Percentiles rank a stretch among this genome's conserved stretches.
phyloP scores from a whole-genome alignment of 2,113 vertebrate species.

The Heterocephalus glaber region DNA sequence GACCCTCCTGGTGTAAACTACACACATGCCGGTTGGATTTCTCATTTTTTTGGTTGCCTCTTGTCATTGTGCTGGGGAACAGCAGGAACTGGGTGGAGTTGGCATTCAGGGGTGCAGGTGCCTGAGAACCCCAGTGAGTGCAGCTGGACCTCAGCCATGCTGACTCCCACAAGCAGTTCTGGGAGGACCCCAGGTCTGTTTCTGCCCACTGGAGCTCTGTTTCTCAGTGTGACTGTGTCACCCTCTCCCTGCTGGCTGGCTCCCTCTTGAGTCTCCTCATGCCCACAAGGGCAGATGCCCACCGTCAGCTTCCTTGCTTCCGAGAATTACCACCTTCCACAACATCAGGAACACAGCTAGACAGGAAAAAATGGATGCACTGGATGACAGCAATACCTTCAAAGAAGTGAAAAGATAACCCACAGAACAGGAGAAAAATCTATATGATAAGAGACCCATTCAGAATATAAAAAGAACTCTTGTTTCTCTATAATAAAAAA shows the following conservation, averaged over 20 bases:
- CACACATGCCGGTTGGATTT: not conserved
- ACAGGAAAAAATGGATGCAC: not conserved
- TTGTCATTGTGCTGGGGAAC: not conserved
- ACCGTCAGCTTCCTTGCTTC: not conserved
- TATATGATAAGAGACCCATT: not conserved
- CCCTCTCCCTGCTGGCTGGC: not conserved
- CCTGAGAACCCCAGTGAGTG: not conserved
- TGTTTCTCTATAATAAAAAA: not conserved
- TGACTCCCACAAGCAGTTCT: not conserved
- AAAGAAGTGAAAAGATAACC: not conserved
- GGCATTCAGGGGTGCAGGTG: too few species aligned
- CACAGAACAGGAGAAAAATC: not conserved
- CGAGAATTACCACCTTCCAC: not conserved
- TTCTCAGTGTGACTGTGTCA: not conserved
- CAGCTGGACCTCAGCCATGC: not conserved
- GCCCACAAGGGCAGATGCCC: not conserved
- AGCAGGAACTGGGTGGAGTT: not conserved
- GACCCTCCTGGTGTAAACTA: not conserved
- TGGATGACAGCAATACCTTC: not conserved
- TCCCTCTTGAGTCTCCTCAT: not conserved
- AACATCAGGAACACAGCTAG: not conserved
- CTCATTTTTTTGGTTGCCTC: not conserved
- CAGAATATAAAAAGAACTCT: constrained; percentile 3
- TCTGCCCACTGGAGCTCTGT: not conserved
- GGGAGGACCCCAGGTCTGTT: not conserved